Evolutionary conservation across 2,888 invertebrate genomes (phyloP).

Genomic region (Amorpha juglandis): DNA sequence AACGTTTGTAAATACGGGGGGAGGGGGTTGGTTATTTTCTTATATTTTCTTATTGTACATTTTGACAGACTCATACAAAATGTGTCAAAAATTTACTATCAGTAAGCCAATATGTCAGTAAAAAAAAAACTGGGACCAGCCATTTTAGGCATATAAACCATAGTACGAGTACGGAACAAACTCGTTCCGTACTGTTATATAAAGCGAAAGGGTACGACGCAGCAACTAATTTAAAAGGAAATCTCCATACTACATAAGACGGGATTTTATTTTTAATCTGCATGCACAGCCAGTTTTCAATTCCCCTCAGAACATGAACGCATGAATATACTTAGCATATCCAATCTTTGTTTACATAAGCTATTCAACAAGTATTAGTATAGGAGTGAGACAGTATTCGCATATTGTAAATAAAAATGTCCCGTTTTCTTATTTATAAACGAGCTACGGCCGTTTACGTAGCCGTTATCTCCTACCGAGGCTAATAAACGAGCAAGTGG

Average conservation of each 20-base stretch:
- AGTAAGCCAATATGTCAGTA: no score
- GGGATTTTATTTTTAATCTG: conserved; percentile 47
- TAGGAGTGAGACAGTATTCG: conserved; percentile 24
- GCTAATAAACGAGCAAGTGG: no score
- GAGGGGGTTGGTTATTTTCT: no score
- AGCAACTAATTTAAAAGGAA: conserved; percentile 21
- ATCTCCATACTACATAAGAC: conserved; percentile 16
- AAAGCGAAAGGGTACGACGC: background rate
- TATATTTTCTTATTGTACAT: no score
- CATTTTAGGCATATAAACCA: no score
- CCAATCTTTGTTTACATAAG: conserved; percentile 48
- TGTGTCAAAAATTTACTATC: no score
- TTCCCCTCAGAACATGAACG: conserved; percentile 38
- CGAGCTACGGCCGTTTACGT: no score
- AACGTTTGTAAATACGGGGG: no score
- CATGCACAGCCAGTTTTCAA: conserved; percentile 40
- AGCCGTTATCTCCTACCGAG: no score
- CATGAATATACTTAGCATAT: conserved; percentile 55
- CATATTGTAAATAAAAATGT: background rate
- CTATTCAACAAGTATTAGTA: conserved; percentile 53
- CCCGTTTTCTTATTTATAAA: background rate
- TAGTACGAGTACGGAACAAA: background rate
- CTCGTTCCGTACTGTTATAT: background rate
- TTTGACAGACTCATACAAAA: no score
- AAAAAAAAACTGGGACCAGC: no score